Base-by-base conservation (phyloP, 2,797 vertebrate species). In the Neostethus bicornis region DNA sequence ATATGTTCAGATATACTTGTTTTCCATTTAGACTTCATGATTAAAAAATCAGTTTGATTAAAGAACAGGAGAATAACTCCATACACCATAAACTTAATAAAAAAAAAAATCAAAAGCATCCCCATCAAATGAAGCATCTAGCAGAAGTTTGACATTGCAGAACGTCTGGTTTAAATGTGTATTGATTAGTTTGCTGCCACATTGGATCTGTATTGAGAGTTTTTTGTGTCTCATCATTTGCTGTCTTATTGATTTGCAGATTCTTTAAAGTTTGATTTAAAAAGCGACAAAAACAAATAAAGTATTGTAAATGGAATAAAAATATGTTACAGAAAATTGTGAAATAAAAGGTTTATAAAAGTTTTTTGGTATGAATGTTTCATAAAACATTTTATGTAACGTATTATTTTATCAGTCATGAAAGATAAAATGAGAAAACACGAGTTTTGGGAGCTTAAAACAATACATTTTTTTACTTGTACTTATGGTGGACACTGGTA, bases 271-370 rank as follows among this genome's bases (percentile, higher is more conserved):
- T 19, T 49, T 25, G 24, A 25, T 14, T 58, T 41, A 47, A 41
- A 44, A 44, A 60, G 42, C 43, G n/a, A 19, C 61, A 52, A 23
- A 39, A 32, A 29, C 8, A 47, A 62, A 10, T 67, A 65, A 52
- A 42, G 21, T 35, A 56, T 61, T 51, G 59, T 25, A 50, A 51
- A 48, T 78, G 37, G 77, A 70, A 73, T 57, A 47, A 60, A 71
- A 25, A 28, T 34, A 24, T 44, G 53, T 50, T 60, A 47, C 39
- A 24, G 43, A 45, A 63, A 37, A 70, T 35, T 79, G 81, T 87
- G 79, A 61, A 87, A 90, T 86, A 87, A 87, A 88, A 12, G 71
- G 59, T 80, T 84, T 70, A 2, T 5, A n/a, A 62, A 62, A 62
- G 70, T 48, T 63, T 38, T 67, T 60, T 73, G 45, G 51, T 12